A percentile compares a stretch with the other conserved stretches of the same genome.
phyloP scores from a whole-genome alignment of 2,888 invertebrate species.

The Bombylius major region DNA sequence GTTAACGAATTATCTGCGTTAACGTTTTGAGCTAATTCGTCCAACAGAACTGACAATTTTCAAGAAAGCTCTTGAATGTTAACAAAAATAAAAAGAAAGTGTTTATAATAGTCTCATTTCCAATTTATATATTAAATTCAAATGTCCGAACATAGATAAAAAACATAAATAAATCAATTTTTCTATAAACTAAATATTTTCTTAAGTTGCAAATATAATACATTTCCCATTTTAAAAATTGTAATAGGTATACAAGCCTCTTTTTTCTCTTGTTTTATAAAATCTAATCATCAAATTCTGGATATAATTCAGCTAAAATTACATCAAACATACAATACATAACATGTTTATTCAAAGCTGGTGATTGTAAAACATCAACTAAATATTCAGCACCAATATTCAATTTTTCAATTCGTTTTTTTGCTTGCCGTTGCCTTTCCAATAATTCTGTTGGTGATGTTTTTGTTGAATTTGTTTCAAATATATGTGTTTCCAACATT shows the following conservation, averaged over 20 bases:
- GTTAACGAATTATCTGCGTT: too few species aligned
- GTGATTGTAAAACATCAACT: conserved; percentile 41
- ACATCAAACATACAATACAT: conserved; percentile 69
- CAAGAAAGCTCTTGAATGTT: too few species aligned
- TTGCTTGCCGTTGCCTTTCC: conserved; percentile 34
- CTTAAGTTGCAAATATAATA: too few species aligned
- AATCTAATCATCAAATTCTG: conserved; percentile 41
- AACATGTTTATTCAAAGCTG: conserved; percentile 53
- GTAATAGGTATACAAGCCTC: background rate
- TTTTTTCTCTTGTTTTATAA: background rate
- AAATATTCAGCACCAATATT: conserved; percentile 38
- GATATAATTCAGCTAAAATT: conserved; percentile 61
- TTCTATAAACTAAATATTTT: background rate
- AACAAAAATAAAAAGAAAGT: too few species aligned
- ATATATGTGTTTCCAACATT: conserved; percentile 41
- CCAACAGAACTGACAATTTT: too few species aligned
- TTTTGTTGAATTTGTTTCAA: conserved; percentile 23
- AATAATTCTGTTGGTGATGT: conserved; percentile 27
- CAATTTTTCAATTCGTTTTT: conserved; percentile 30
- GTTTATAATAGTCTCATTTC: too few species aligned
- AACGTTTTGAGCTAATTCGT: too few species aligned
- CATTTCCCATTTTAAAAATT: too few species aligned
- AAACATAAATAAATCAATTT: too few species aligned
- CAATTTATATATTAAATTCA: too few species aligned
- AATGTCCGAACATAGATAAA: too few species aligned